These are phyloP conservation scores for Adoxophyes honmai DNA, from an alignment of 1,140 invertebrate species.

Conservation along the genomic window DNA sequence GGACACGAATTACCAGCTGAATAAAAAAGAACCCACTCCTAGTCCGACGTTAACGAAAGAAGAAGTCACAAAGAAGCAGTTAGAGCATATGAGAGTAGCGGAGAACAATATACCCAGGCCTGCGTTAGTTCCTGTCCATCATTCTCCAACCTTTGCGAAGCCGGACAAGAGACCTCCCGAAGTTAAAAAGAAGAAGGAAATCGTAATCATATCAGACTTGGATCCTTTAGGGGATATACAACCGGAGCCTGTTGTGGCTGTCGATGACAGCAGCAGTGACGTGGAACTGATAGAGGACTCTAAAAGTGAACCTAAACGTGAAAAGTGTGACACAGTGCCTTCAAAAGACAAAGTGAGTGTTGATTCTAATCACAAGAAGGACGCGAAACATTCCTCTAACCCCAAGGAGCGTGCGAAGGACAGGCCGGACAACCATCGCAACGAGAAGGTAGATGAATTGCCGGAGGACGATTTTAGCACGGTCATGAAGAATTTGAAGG, in stretches of 20 bases:
- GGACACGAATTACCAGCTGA: slow-evolving; percentile 45
- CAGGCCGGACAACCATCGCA: slow-evolving; percentile 27
- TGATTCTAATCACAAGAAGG: slow-evolving; percentile 26
- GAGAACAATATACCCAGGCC: slow-evolving; percentile 63
- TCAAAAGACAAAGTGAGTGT: slow-evolving; percentile 54
- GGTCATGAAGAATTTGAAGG: slow-evolving; percentile 44
- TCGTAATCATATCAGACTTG: slow-evolving; percentile 57
- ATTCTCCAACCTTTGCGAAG: slow-evolving; percentile 64
- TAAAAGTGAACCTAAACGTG: slow-evolving; percentile 44
- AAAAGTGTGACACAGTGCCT: slow-evolving; percentile 61
- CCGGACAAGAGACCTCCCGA: slow-evolving; percentile 62
- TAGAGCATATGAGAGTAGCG: slow-evolving; percentile 52
- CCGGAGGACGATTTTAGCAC: slow-evolving; percentile 50
- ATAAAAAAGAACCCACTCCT: slow-evolving; percentile 36
- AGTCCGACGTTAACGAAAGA: slow-evolving; percentile 28
- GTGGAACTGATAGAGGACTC: slow-evolving; percentile 63
- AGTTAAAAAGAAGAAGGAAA: slow-evolving; percentile 61
- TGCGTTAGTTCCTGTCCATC: slow-evolving; percentile 48
- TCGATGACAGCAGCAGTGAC: slow-evolving; percentile 68
- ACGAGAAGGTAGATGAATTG: slow-evolving; percentile 34
- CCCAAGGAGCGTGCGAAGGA: slow-evolving; percentile 30
- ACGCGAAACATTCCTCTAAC: slow-evolving; percentile 17
- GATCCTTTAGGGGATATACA: slow-evolving; percentile 49
- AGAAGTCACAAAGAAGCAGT: slow-evolving; percentile 52
- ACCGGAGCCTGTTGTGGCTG: slow-evolving; percentile 41